A percentile compares a stretch with the other conserved stretches of the same genome.
These are phyloP conservation scores for Euwallacea similis DNA, from an alignment of 1,140 invertebrate species.

Conservation along the genomic window DNA sequence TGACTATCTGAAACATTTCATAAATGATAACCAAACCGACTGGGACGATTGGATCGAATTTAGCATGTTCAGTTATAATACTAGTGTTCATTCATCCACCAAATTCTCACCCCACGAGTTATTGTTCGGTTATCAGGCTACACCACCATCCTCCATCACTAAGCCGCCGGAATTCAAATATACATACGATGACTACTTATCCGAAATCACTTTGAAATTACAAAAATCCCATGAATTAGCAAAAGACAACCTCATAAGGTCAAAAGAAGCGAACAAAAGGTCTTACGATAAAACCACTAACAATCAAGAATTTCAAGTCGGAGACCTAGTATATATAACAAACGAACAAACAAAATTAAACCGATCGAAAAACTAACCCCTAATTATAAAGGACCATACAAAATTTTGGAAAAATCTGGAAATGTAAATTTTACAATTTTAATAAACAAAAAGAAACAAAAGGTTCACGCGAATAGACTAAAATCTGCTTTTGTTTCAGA, in stretches of 20 bases:
- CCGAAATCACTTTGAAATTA: background rate
- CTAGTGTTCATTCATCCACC: slow-evolving; percentile 43
- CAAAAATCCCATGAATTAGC: slow-evolving; percentile 24
- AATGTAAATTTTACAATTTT: no score
- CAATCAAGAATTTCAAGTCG: slow-evolving; percentile 10
- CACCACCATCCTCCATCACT: slow-evolving; percentile 29
- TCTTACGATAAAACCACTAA: slow-evolving; percentile 23
- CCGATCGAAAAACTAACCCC: no score
- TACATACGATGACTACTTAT: slow-evolving; percentile 29
- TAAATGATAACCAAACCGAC: slow-evolving; percentile 42
- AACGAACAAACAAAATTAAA: no score
- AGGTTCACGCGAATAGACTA: no score
- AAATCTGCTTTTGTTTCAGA: no score
- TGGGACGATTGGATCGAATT: slow-evolving; percentile 43
- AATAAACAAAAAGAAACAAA: no score
- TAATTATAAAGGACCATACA: no score
- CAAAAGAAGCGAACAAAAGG: slow-evolving; percentile 9
- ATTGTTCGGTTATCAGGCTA: no score
- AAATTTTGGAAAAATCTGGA: no score
- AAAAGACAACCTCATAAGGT: background rate
- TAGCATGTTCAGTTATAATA: slow-evolving; percentile 45
- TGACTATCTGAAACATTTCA: slow-evolving; percentile 46
- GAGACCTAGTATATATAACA: slow-evolving; percentile 28
- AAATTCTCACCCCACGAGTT: slow-evolving; percentile 46
- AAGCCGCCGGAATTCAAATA: slow-evolving; percentile 25